Conservation (phyloP, 1,140 invertebrate species). For the Heliothis virescens region DNA sequence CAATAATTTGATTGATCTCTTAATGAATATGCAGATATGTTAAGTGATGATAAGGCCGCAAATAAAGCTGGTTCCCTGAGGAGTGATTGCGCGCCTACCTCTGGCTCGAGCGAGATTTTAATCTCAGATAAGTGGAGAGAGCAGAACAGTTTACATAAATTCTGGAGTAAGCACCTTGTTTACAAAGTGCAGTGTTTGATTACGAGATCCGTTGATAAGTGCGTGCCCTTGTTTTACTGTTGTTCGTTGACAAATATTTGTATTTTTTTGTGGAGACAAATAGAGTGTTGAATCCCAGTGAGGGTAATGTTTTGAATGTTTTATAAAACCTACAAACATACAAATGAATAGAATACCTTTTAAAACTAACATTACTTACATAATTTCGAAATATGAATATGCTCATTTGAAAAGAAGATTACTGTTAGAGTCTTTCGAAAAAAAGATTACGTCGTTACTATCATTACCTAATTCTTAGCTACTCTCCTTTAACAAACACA, state of each 20-base stretch:
- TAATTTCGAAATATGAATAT: no score
- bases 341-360: no score
- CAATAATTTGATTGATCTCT: slow-evolving; percentile 82
- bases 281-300: no score
- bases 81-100: slow-evolving; percentile 81
- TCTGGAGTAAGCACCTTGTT: slow-evolving; percentile 84
- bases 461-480: no score
- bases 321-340: no score
- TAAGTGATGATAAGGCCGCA: slow-evolving; percentile 78
- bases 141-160: slow-evolving; percentile 85
- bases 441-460: no score
- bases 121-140: slow-evolving; percentile 83
- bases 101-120: slow-evolving; percentile 78
- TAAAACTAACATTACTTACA: no score
- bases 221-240: slow-evolving; percentile 48
- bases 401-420: no score
- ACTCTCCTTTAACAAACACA: not conserved
- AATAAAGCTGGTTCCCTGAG: slow-evolving; percentile 80
- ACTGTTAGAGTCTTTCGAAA: no score
- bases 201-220: slow-evolving; percentile 76
- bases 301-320: no score
- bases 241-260: slow-evolving; percentile 11
- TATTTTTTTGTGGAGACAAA: not conserved
- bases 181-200: slow-evolving; percentile 82
- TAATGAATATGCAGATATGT: slow-evolving; percentile 85